A percentile compares a stretch with the other conserved stretches of the same genome.
These are phyloP conservation scores for Blastomussa wellsi DNA, from an alignment of 92 coral and sea anemone genomes.

Conservation along the genomic window DNA sequence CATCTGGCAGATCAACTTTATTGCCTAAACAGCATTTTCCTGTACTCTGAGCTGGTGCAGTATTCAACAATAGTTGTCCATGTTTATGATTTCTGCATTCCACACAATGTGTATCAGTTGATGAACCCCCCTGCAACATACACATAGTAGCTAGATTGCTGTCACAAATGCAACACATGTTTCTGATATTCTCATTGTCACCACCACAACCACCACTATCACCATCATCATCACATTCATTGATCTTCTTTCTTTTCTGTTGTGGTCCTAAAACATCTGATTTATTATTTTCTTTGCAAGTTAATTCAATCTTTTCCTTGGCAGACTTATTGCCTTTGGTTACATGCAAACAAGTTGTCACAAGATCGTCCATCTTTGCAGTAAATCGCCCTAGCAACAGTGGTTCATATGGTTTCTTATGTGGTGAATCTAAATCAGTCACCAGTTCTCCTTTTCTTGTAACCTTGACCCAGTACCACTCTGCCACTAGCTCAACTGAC, in stretches of 20 bases:
- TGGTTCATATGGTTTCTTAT: slow-evolving; percentile 95
- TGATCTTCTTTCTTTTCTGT: slow-evolving; percentile 14
- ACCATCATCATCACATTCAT: background rate
- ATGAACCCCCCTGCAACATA: background rate
- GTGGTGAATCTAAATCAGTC: slow-evolving; percentile 82
- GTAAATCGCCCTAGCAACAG: slow-evolving; percentile 74
- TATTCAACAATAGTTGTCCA: background rate
- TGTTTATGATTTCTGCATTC: background rate
- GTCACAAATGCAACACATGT: background rate
- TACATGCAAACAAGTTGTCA: background rate
- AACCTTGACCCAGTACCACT: slow-evolving; percentile 99
- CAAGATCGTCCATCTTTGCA: background rate
- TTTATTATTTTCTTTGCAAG: background rate
- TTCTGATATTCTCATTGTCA: background rate
- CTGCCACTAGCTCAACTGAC: slow-evolving; percentile 81
- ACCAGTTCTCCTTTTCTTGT: slow-evolving; percentile 89
- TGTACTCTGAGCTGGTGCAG: background rate
- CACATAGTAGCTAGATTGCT: background rate
- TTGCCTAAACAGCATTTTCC: background rate
- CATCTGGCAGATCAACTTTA: background rate
- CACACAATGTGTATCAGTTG: background rate
- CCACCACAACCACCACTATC: background rate
- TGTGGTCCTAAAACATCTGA: background rate
- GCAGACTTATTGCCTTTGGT: background rate
- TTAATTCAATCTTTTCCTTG: background rate